Evolutionary conservation across 2,888 invertebrate genomes (phyloP), one percentile per base, ranked within the genome.

Genomic region (Idaea aversata): DNA sequence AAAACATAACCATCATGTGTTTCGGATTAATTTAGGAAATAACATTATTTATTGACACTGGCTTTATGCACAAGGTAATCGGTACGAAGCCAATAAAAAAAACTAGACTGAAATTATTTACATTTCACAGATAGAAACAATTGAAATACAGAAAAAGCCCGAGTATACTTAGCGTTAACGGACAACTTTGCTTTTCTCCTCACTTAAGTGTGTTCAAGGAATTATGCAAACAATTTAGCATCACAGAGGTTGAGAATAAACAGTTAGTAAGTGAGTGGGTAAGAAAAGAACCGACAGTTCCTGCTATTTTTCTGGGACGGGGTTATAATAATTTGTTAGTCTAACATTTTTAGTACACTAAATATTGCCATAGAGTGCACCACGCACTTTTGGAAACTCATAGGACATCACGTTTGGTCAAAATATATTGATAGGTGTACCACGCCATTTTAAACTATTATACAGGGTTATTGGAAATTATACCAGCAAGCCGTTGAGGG

Each of bases 151-250:
- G 4, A 47, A 47, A 47, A 47, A 47, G 47, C 47, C 47, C 47
- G 47, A 7, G 47, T 47, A 25, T 25, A 0, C 10, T 47, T 47
- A 47, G 47, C 47, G 10, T 13, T 38, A 5, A 38, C 38, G 38
- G 38, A 47, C 47, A 47, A 47, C 47, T 47, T 47, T 47, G 10
- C 47, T 47, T 47, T 47, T 47, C 47, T 16, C 59, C 25, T 59
- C 25, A 6, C 59, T 34, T 10, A 16, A 25, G 25, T 25, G 16
- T 16, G 59, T 59, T 25, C 15, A 34, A 59, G n/a, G 34, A 16
- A 47, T 47, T 47, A 47, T 47, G 47, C 47, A 47, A 47, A 47
- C 47, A 47, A 47, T 47, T 47, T 47, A 47, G 47, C 59, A n/a
- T 59, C 25, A 59, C 7, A 47, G 47, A 47, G 47, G 47, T 47